Evolutionary conservation across 2,888 invertebrate genomes (phyloP), one percentile per base, ranked within the genome.

Genomic region (Cerastis rubricosa): DNA sequence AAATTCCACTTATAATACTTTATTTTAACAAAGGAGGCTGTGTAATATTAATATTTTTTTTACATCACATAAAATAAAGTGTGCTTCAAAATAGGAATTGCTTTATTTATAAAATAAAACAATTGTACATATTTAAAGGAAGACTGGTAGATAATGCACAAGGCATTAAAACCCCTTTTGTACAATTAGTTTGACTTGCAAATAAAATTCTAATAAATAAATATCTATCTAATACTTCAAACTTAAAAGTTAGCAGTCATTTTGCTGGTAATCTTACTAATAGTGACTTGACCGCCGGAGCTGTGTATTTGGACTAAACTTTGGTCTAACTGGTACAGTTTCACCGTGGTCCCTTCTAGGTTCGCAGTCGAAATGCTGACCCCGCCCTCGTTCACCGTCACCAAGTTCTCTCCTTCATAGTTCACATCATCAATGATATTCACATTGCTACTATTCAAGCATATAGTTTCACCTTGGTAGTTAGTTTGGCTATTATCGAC

Each of bases 261-360:
- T 89, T 94, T 94, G 80, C 94, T 95, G 51, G 92, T 94, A n/a
- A 95, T 92, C 87, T 95, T 94, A 70, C 93, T 94, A 67, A 95
- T 94, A 43, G 94, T 95, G 25, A 95, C 87, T 75, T 94, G 93
- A 17, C 92, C 91, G 4, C 90, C 89, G 3, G 92, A 86, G 67
- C 91, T 93, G 77, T 94, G 93, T 85, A 95, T 94, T 88, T 94
- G 94, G 4, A 96, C 82, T 81, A 95, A 87, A 79, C 93, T 94
- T 87, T 95, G 95, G 84, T 96, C 94, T 54, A 96, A 85, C 64
- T 95, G 94, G 81, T 94, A 95, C 49, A 95, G 76, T 81, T 92
- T 92, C 7, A 92, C 88, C 11, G 92, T 92, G 6, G 91, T 88
- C 19, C 91, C 93, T 29, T 94, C 94, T 51, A 91, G 61, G n/a